Percentiles rank a stretch among this genome's conserved stretches.
Conservation (phyloP, 2,888 invertebrate species). For the Galeopsomyia nigrocyanea region DNA sequence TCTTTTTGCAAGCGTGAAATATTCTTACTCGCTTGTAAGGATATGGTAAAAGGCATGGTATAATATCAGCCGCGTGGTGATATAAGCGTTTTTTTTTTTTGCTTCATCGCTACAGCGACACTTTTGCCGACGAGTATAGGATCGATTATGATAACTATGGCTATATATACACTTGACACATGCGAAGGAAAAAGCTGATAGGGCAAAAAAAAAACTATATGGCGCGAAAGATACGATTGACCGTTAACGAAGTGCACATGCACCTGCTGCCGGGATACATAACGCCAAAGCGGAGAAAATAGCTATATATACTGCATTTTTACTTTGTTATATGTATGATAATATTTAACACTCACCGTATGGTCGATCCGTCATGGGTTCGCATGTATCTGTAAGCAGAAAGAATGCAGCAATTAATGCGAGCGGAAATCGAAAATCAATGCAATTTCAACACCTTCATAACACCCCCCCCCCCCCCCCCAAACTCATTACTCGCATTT, state of each 20-base stretch:
- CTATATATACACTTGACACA: too few relatives aligned
- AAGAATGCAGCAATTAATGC: conserved; percentile 23
- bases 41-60: too few relatives aligned
- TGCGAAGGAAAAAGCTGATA: too few relatives aligned
- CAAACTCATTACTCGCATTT: conserved; percentile 17
- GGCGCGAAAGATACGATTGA: not conserved
- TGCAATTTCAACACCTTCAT: not conserved
- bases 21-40: too few relatives aligned
- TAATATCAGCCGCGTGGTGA: too few relatives aligned
- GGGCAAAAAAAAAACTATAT: too few relatives aligned
- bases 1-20: too few relatives aligned
- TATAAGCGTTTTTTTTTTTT: too few relatives aligned
- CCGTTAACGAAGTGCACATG: conserved; percentile 35
- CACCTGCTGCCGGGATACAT: not conserved
- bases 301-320: not conserved
- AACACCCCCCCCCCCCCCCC: too few relatives aligned
- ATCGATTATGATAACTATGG: conserved; percentile 46
- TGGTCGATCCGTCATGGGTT: conserved; percentile 64
- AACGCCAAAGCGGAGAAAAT: not conserved
- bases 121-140: conserved; percentile 41
- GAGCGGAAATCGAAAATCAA: conserved; percentile 11
- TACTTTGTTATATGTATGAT: not conserved
- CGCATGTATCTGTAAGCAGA: conserved; percentile 66
- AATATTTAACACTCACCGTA: conserved; percentile 66
- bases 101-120: too few relatives aligned